Base-by-base conservation (phyloP, 37 sponge, comb jelly and placozoan genomes). In the Axinella damicornis region DNA sequence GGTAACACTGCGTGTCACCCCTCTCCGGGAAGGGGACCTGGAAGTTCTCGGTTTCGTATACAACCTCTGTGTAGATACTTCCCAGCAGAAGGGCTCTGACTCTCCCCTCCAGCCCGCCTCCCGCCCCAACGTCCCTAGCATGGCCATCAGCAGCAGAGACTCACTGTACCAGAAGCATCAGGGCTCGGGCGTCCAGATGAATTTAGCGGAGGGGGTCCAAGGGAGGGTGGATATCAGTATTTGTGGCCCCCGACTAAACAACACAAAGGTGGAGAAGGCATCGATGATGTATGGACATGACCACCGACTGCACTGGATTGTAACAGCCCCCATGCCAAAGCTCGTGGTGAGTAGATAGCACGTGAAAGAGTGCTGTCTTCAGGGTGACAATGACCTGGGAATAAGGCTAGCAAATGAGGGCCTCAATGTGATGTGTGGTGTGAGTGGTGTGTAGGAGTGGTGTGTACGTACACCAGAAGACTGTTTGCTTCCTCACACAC, bases 221-320 rank as follows among this genome's bases (percentile, higher is more conserved):
- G 94, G 94, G 31, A 58, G 64, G 37, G 69, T 87, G 36, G 58
- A 87, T 22, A 41, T 94, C 19, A 46, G 30, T 16, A 54, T 87
- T 38, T 35, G 54, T 39, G 94, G 96, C 1, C 82, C 63, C 11
- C 57, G 94, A 36, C 78, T 96, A 57, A 89, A 93, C 66, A 41
- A 53, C 24, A 82, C 85, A 27, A 85, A 83, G 83, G 28, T 31
- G 22, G 88, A 96, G 55, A 73, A 80, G 64, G 32, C 58, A 0
- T 61, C 77, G 0, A 70, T 80, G 28, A 68, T 83, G 40, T 93
- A 96, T 67, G 88, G 79, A 37, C 25, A 61, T 33, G 96, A 96
- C 63, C 52, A 93, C 30, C 73, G 96, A 27, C 89, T 96, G 38
- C 62, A 71, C 69, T 92, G 93, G 93, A 79, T n/a, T 14, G 84